Percentiles rank a stretch among this genome's conserved stretches.
Conservation (phyloP, 2,797 vertebrate genomes). For the Tokudaia muenninki region DNA sequence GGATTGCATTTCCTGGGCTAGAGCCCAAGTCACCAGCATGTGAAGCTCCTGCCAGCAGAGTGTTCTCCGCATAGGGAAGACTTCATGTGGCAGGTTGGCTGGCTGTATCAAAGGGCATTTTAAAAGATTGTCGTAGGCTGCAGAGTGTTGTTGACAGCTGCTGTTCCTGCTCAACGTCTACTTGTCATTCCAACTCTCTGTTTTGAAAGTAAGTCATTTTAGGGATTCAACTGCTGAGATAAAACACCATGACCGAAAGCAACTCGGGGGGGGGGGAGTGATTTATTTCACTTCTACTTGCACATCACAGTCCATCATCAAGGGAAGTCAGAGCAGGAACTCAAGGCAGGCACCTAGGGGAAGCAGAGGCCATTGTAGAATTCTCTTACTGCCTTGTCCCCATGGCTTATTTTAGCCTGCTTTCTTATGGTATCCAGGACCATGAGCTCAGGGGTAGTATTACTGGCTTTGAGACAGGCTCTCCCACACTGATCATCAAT, state of each 20-base stretch:
- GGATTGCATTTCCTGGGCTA: slow-evolving; percentile 44
- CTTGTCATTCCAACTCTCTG: neutral
- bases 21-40: neutral
- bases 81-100: neutral
- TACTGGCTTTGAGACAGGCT: neutral
- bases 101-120: neutral
- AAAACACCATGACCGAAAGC: neutral
- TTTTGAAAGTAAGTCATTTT: slow-evolving; percentile 19
- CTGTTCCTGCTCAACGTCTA: neutral
- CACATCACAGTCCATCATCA: neutral
- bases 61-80: neutral
- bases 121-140: neutral
- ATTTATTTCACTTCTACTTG: neutral
- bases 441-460: neutral
- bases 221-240: neutral
- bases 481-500: neutral
- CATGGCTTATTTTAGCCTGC: neutral
- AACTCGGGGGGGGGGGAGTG: too few species aligned
- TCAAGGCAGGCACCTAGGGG: neutral
- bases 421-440: neutral
- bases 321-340: neutral
- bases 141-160: neutral
- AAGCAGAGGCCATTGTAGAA: neutral
- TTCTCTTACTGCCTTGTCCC: neutral
- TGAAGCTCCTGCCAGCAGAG: neutral